Conservation (phyloP, 2,113 vertebrate genomes). For the Fregata magnificens region DNA sequence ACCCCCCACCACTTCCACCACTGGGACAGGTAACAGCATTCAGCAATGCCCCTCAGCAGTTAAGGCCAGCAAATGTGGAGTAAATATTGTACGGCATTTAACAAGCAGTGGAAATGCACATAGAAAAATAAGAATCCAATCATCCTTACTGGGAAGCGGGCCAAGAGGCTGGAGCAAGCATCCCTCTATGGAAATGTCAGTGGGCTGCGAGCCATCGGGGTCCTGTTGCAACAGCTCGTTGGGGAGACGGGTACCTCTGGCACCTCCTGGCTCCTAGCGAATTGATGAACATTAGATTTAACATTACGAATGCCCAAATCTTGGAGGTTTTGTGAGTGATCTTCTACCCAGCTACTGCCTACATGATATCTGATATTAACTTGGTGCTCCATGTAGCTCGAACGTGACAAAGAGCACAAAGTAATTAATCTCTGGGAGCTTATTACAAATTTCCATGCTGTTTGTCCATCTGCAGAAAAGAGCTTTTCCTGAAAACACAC, state of each 20-base stretch:
- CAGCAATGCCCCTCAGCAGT: accelerated
- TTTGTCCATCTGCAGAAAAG: neutral
- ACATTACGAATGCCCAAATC: neutral
- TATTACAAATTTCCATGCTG: neutral
- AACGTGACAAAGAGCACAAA: neutral
- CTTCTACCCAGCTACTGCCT: neutral
- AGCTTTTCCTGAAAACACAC: neutral
- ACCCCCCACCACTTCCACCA: neutral
- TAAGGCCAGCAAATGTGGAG: neutral
- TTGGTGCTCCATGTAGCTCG: neutral
- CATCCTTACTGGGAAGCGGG: neutral
- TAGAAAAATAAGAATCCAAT: neutral
- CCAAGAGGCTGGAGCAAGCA: neutral
- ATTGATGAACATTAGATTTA: neutral
- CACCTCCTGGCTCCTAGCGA: neutral
- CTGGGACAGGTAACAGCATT: neutral
- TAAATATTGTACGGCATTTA: neutral
- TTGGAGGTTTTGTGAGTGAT: neutral
- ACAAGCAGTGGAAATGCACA: neutral
- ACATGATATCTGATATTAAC: neutral
- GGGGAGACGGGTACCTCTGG: neutral
- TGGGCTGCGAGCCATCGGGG: neutral
- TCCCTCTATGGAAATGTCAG: neutral
- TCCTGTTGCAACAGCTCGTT: neutral
- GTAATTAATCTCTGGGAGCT: neutral